Evolutionary conservation across 2,888 invertebrate species (phyloP).

Genomic region (Microlaimidae sp.): DNA sequence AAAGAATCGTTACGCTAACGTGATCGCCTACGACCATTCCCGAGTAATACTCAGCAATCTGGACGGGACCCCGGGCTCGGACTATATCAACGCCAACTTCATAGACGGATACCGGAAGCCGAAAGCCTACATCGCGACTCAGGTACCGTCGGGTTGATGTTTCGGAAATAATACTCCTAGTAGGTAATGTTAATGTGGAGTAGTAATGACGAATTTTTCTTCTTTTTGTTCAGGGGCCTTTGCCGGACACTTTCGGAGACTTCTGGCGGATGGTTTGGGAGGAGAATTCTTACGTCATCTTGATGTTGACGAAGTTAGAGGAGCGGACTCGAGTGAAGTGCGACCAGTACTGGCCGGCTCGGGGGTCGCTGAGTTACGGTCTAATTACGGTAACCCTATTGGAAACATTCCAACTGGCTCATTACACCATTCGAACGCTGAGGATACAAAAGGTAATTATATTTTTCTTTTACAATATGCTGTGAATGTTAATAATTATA

Average conservation of each 20-base stretch:
- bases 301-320: conserved; percentile 98
- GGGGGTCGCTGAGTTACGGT: conserved; percentile 85
- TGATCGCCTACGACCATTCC: conserved; percentile 95
- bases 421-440: conserved; percentile 93
- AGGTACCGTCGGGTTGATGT: conserved; percentile 42
- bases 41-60: conserved; percentile 76
- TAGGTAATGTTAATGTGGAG: too few species aligned
- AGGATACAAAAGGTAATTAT: conserved; percentile 52
- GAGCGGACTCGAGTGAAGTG: conserved; percentile 72
- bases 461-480: too few species aligned
- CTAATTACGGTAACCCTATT: conserved; percentile 79
- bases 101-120: conserved; percentile 96
- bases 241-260: conserved; percentile 90
- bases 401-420: conserved; percentile 87
- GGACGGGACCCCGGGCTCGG: conserved; percentile 72
- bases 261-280: conserved; percentile 99
- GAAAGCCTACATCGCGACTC: conserved; percentile 95
- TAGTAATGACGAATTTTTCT: too few species aligned
- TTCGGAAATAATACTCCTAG: too few species aligned
- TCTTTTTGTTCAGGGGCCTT: conserved; percentile 53
- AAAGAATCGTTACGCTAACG: conserved; percentile 97
- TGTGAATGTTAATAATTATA: too few species aligned
- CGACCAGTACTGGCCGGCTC: conserved; percentile 70
- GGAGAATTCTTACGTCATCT: conserved; percentile 73
- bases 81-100: conserved; percentile 97